Evolutionary conservation across 2,113 vertebrate species (phyloP).

Genomic region (Puma concolor): DNA sequence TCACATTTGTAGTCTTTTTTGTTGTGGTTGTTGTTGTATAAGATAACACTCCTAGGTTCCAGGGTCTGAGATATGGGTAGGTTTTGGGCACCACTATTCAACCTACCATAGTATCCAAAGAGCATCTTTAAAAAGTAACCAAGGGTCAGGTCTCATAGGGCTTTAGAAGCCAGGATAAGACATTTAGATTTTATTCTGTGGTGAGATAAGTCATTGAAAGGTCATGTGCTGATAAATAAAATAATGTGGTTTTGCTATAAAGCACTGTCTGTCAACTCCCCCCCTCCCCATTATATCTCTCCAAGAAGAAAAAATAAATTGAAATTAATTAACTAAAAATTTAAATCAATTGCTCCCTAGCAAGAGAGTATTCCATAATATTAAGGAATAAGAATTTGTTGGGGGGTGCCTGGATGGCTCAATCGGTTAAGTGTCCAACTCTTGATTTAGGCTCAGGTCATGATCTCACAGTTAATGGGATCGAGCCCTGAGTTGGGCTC

Average conservation of each 20-base stretch:
- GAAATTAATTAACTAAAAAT: neutral
- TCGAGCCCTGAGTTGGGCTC: too few species aligned
- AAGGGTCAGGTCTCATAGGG: neutral
- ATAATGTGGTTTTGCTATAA: neutral
- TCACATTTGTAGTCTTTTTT: neutral
- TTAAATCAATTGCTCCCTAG: neutral
- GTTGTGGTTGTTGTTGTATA: neutral
- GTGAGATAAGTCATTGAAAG: neutral
- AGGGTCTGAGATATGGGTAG: neutral
- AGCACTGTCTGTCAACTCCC: neutral
- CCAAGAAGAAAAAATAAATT: neutral
- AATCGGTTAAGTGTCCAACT: too few species aligned
- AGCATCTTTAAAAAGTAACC: neutral
- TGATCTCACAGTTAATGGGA: too few species aligned
- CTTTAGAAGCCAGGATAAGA: neutral
- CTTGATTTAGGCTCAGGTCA: too few species aligned
- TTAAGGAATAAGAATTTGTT: neutral
- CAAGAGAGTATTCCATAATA: neutral
- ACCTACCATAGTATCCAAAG: neutral
- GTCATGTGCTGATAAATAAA: neutral
- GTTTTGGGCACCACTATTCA: neutral
- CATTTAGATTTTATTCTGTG: slow-evolving; percentile 4
- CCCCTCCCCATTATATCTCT: neutral
- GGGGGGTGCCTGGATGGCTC: too few species aligned
- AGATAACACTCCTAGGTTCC: neutral